These are phyloP conservation scores for Lutraria lutraria DNA, from an alignment of 2,888 invertebrate species.

Conservation along the genomic window DNA sequence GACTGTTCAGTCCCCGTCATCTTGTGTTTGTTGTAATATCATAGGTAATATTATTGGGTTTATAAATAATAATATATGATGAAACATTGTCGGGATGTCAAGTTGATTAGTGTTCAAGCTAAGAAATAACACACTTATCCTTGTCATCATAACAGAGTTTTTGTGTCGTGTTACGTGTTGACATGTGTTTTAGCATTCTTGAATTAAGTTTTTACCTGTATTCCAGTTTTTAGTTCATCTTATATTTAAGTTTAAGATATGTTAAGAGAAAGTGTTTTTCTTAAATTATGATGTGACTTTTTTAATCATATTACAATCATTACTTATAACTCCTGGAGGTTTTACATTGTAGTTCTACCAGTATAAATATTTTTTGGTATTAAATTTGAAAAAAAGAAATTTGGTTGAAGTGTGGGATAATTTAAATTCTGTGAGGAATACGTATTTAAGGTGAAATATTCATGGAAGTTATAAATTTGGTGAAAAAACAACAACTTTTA, in stretches of 20 bases:
- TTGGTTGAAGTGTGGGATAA: too few relatives aligned
- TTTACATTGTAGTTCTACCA: too few relatives aligned
- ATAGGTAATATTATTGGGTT: neutral
- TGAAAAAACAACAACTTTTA: too few relatives aligned
- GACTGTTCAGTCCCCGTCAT: neutral
- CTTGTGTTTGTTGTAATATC: neutral
- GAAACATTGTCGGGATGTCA: conserved; percentile 23
- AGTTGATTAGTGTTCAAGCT: conserved; percentile 5
- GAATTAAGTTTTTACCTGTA: neutral
- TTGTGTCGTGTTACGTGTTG: neutral
- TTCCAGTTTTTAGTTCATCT: neutral
- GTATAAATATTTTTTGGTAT: too few relatives aligned
- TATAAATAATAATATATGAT: neutral
- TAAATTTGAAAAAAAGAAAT: too few relatives aligned
- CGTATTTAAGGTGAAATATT: too few relatives aligned
- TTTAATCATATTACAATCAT: too few relatives aligned
- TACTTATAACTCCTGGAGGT: too few relatives aligned
- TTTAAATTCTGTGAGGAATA: too few relatives aligned
- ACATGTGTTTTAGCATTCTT: conserved; percentile 12
- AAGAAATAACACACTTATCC: conserved; percentile 3
- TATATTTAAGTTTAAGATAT: neutral
- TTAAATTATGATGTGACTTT: too few relatives aligned
- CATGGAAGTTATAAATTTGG: too few relatives aligned
- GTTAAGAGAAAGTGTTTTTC: too few relatives aligned
- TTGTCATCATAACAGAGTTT: neutral